Conservation (phyloP, 2,888 invertebrate species). For the Dynastes hyllus region DNA sequence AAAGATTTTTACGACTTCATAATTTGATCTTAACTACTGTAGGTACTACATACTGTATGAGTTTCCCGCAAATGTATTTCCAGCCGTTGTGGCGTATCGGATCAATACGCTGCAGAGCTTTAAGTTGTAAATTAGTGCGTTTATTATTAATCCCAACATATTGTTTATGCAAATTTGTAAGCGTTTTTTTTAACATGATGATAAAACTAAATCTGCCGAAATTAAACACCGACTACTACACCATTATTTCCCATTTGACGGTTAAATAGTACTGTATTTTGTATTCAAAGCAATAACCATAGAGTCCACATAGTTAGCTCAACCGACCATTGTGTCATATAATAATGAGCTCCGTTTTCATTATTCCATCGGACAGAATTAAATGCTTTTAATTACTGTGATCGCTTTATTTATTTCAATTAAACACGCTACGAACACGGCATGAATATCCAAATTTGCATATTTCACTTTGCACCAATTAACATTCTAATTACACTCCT, state of each 20-base stretch:
- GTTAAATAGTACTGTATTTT: conserved; percentile 9
- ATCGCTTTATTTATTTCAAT: conserved; percentile 47
- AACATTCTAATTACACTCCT: conserved; percentile 43
- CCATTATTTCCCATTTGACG: conserved; percentile 3
- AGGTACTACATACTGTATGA: too few species aligned
- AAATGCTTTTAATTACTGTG: conserved; percentile 47
- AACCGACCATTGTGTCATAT: conserved; percentile 36
- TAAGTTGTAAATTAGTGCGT: too few species aligned
- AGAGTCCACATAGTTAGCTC: conserved; percentile 15
- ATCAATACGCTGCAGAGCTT: too few species aligned
- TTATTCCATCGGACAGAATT: conserved; percentile 28
- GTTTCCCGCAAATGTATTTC: too few species aligned
- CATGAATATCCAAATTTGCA: conserved; percentile 45
- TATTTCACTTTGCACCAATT: conserved; percentile 46
- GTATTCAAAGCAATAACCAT: conserved; percentile 22
- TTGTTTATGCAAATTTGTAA: too few species aligned
- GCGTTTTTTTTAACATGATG: not conserved
- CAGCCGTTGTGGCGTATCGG: too few species aligned
- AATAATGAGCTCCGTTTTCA: conserved; percentile 44
- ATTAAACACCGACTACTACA: not conserved
- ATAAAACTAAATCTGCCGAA: not conserved
- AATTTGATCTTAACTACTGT: too few species aligned
- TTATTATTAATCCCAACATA: too few species aligned
- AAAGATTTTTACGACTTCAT: too few species aligned
- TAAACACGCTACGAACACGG: conserved; percentile 42